Evolutionary conservation across 2,797 vertebrate species (phyloP).

Genomic region (Acanthurus lineatus): DNA sequence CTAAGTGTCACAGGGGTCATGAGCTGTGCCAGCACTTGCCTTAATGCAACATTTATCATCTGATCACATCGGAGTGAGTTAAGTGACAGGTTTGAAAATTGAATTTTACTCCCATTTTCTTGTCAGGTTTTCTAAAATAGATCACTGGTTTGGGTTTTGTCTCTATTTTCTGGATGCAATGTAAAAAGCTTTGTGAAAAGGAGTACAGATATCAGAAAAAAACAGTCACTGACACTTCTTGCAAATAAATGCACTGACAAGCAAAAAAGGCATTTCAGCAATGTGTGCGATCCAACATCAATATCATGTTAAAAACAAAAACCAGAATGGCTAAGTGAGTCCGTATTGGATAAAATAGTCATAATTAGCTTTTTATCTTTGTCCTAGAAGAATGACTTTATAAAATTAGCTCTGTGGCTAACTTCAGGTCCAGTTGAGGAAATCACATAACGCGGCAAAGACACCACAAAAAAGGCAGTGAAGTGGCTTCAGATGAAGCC

Average conservation of each 20-base stretch:
- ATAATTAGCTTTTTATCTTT: slow-evolving; percentile 15
- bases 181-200: background rate
- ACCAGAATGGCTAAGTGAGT: slow-evolving; percentile 3
- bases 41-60: slow-evolving; percentile 61
- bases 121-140: slow-evolving; percentile 8
- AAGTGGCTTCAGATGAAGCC: slow-evolving; percentile 43
- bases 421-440: slow-evolving; percentile 25
- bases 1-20: slow-evolving; percentile 49
- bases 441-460: slow-evolving; percentile 39
- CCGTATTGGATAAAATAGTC: slow-evolving; percentile 16
- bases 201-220: background rate
- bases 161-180: background rate
- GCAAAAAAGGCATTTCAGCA: background rate
- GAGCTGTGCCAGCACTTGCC: slow-evolving; percentile 20
- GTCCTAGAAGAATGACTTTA: slow-evolving; percentile 10
- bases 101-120: slow-evolving; percentile 42
- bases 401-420: slow-evolving; percentile 11
- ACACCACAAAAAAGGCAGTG: slow-evolving; percentile 11
- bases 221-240: background rate
- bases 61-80: slow-evolving; percentile 16
- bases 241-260: slow-evolving; percentile 10
- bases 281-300: slow-evolving; percentile 12
- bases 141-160: slow-evolving; percentile 5
- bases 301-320: background rate
- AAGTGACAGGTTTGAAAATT: slow-evolving; percentile 50